Percentiles rank a stretch among this genome's conserved stretches.
phyloP scores from a whole-genome alignment of 2,113 vertebrate genomes.

The Dicaeum eximium region DNA sequence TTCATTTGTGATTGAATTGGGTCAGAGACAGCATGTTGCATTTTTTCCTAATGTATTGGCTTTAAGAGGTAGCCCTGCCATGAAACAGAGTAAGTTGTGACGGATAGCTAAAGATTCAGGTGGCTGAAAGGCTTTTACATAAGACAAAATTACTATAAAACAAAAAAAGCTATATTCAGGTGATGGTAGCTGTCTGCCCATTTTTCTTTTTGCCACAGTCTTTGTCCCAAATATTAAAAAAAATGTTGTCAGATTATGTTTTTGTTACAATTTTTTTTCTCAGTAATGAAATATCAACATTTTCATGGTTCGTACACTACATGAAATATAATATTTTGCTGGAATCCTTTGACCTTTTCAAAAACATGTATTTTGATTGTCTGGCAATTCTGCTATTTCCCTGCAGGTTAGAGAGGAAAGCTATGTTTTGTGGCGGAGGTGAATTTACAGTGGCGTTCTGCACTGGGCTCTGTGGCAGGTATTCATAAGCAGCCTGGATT shows the following conservation, averaged over 20 bases:
- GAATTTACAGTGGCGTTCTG: conserved; percentile 33
- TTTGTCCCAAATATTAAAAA: not conserved
- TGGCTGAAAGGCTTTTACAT: not conserved
- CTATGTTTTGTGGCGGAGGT: conserved; percentile 11
- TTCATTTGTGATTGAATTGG: not conserved
- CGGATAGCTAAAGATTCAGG: not conserved
- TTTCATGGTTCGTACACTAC: conserved; percentile 45
- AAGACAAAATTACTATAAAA: not conserved
- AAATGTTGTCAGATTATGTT: conserved; percentile 23
- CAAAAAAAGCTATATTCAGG: not conserved
- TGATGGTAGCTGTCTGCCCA: not conserved
- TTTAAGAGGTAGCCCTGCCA: not conserved
- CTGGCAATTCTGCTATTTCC: conserved; percentile 50
- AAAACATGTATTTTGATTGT: conserved; percentile 59
- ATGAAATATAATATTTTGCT: conserved; percentile 57
- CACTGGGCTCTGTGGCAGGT: not conserved
- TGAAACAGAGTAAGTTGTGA: not conserved
- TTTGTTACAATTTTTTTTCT: conserved; percentile 17
- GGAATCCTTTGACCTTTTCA: conserved; percentile 66
- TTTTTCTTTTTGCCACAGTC: not conserved
- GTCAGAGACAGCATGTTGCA: not conserved
- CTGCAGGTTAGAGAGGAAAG: conserved; percentile 39
- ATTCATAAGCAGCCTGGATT: not conserved
- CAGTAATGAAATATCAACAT: conserved; percentile 56
- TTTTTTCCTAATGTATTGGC: not conserved